phyloP scores from a whole-genome alignment of 2,888 invertebrate species.

The Erannis defoliaria region DNA sequence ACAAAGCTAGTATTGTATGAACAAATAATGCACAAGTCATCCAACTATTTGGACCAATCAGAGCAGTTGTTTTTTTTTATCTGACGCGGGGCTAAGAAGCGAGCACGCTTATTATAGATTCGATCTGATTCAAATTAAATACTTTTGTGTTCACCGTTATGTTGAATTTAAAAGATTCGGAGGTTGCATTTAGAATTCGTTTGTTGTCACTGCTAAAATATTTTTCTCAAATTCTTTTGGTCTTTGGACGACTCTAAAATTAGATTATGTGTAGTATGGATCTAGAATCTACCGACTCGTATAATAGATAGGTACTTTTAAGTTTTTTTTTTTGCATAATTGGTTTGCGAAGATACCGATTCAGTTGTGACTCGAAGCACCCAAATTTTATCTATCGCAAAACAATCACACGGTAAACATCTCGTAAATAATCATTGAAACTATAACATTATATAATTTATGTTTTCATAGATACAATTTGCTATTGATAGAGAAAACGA shows the following conservation, averaged over 20 bases:
- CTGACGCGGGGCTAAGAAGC: conserved; percentile 33
- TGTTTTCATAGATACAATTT: neutral
- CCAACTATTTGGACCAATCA: conserved; percentile 51
- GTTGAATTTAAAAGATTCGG: conserved; percentile 24
- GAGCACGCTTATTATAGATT: conserved; percentile 44
- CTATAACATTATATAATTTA: no score
- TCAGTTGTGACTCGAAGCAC: no score
- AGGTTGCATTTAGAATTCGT: neutral
- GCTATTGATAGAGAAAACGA: neutral
- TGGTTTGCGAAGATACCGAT: no score
- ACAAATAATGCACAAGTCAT: conserved; percentile 55
- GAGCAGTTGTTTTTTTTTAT: conserved; percentile 46
- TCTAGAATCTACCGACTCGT: neutral
- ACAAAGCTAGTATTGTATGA: conserved; percentile 35
- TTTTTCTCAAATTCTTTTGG: neutral
- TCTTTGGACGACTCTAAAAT: no score
- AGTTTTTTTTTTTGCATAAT: no score
- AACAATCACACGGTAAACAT: no score
- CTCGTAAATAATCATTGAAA: no score
- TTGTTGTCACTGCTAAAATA: conserved; percentile 1
- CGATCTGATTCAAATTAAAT: conserved; percentile 49
- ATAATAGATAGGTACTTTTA: no score
- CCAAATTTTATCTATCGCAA: no score
- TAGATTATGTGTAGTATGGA: no score
- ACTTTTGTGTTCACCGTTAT: conserved; percentile 39